A percentile compares a stretch with the other conserved stretches of the same genome.
Conservation (phyloP, 2,113 vertebrate species). For the Hemibagrus wyckioides region DNA sequence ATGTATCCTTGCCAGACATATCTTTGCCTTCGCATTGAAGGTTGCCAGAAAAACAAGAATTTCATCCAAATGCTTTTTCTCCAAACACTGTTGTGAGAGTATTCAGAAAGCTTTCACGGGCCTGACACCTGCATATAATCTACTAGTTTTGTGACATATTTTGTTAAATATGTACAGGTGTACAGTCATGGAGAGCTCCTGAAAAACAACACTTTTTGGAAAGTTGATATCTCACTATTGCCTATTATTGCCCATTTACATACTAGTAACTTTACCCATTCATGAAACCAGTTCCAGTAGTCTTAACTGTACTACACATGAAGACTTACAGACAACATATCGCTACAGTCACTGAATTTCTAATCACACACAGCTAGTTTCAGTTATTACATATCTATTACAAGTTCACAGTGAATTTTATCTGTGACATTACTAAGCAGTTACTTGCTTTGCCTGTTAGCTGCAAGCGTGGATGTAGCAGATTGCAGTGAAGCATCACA, state of each 20-base stretch:
- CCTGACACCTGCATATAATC: background rate
- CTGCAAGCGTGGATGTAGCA: background rate
- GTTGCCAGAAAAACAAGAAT: background rate
- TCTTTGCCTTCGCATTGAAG: background rate
- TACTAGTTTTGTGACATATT: background rate
- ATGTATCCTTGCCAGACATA: background rate
- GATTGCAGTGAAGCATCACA: background rate
- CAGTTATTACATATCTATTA: background rate
- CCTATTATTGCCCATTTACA: background rate
- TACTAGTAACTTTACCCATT: background rate
- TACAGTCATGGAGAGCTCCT: background rate
- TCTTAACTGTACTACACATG: background rate
- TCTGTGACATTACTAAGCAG: background rate
- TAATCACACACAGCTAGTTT: background rate
- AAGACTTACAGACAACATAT: background rate
- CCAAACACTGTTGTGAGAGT: background rate
- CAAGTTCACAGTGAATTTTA: background rate
- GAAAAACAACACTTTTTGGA: background rate
- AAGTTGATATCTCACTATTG: background rate
- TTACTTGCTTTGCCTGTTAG: background rate
- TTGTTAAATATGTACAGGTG: background rate
- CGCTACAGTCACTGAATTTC: background rate
- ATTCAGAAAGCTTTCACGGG: background rate
- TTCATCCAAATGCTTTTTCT: background rate
- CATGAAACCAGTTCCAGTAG: background rate